Conservation (phyloP, 1,140 invertebrate species). For the Chrysomallon squamiferum region DNA sequence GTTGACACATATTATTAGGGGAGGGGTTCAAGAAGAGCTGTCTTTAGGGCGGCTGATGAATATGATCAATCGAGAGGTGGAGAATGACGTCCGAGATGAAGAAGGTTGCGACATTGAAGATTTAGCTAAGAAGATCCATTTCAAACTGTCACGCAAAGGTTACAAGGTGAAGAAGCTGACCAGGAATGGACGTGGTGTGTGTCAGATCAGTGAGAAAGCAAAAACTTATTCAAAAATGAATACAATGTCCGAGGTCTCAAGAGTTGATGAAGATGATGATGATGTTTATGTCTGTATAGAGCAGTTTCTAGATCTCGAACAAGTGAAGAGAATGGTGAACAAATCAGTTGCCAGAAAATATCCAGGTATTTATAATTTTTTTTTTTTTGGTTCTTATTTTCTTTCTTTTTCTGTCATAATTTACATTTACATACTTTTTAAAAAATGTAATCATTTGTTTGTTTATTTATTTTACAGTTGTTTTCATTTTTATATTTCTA, state of each 20-base stretch:
- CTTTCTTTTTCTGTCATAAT: too few relatives aligned
- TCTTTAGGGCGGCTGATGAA: conserved; percentile 47
- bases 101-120: conserved; percentile 31
- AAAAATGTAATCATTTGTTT: too few relatives aligned
- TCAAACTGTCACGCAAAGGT: conserved; percentile 27
- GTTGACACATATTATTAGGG: conserved; percentile 46
- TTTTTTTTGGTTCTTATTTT: too few relatives aligned
- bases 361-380: too few relatives aligned
- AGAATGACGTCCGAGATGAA: conserved; percentile 26
- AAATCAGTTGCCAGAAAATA: conserved; percentile 8
- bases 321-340: conserved; percentile 19
- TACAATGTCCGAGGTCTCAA: not conserved
- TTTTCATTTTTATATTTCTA: too few relatives aligned
- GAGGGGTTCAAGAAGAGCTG: conserved; percentile 53
- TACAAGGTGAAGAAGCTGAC: conserved; percentile 27
- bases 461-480: too few relatives aligned
- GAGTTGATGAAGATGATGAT: not conserved
- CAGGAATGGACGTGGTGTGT: conserved; percentile 20
- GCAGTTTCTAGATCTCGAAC: not conserved
- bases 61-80: conserved; percentile 42
- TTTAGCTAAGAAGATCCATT: conserved; percentile 23
- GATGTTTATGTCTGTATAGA: conserved; percentile 5
- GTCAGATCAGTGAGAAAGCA: conserved; percentile 10
- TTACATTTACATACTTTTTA: too few relatives aligned
- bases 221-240: conserved; percentile 18